Conservation (phyloP, 2,888 invertebrate genomes). For the Aproaerema taeniolella region DNA sequence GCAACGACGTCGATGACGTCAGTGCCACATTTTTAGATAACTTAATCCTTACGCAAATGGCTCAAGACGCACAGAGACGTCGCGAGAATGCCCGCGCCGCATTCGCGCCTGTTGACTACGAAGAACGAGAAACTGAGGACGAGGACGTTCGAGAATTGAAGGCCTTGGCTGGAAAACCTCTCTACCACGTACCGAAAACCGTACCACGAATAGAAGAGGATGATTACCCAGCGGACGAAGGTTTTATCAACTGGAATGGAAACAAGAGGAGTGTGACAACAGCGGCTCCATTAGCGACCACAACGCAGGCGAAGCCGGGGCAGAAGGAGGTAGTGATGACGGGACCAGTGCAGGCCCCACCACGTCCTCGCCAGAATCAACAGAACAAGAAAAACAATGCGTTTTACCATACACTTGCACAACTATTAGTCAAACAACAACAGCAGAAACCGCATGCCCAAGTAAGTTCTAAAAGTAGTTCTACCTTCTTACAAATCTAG, state of each 20-base stretch:
- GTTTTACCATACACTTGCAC: constrained; percentile 71
- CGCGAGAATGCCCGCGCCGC: constrained; percentile 66
- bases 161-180: constrained; percentile 74
- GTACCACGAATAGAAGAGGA: constrained; percentile 60
- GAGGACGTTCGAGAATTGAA: constrained; percentile 82
- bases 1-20: constrained; percentile 66
- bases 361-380: constrained; percentile 47
- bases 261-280: constrained; percentile 67
- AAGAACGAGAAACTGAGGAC: constrained; percentile 73
- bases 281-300: constrained; percentile 41
- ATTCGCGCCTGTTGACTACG: constrained; percentile 57
- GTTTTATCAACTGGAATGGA: constrained; percentile 71
- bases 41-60: constrained; percentile 81
- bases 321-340: constrained; percentile 82
- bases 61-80: constrained; percentile 74
- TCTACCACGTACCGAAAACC: constrained; percentile 69
- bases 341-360: constrained; percentile 69
- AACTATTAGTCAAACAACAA: constrained; percentile 64
- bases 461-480: constrained; percentile 65
- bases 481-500: too few species aligned
- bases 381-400: constrained; percentile 44
- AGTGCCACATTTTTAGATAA: constrained; percentile 83
- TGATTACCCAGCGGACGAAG: constrained; percentile 68
- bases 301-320: constrained; percentile 46
- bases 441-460: constrained; percentile 71